Base-by-base conservation (phyloP, 1,140 invertebrate species). In the Zophobas atratus region DNA sequence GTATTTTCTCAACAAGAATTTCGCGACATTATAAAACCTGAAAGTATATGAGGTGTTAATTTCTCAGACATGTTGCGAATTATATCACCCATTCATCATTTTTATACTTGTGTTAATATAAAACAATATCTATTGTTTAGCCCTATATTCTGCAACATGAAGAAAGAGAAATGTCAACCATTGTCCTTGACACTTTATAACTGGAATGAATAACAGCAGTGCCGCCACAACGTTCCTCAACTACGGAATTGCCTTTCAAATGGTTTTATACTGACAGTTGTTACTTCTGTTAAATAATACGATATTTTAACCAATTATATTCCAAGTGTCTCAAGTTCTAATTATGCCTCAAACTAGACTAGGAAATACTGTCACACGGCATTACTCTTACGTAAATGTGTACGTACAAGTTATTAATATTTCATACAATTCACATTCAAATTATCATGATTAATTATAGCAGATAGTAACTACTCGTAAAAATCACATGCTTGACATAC, bases 131-230 rank as follows among this genome's bases (percentile, higher is more conserved):
- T 48, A 67, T 67, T 67, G 60, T 67, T 67, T 43, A 67, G 39
- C 60, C 60, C 60, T 67, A 67, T 43, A 67, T 67, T 43, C 43
- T n/a, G 60, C 60, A 67, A 67, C 43, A 67, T 41, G 60, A 51
- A 51, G 60, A 67, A 67, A 67, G 60, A 76, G 75, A 76, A 76
- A 76, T 76, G 63, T 76, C 75, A 72, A 72, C 48, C 51, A 77
- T 77, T 77, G 76, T 63, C 76, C 76, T 77, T 77, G 76, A 77
- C 76, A 77, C 76, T 72, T 77, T 70, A 60, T 75, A 77, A 77
- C 51, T 77, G 67, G 75, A 55, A 76, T 76, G 60, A 70, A 53
- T 76, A 70, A 76, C 71, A 63, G 38, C 74, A 48, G 56, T 71
- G 76, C 53, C 70, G 67, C 63, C 55, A 51, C 75, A 70, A 77